Evolutionary conservation across 1,140 invertebrate species (phyloP), one percentile per base, ranked within the genome.

Genomic region (Oryctes rhinoceros): DNA sequence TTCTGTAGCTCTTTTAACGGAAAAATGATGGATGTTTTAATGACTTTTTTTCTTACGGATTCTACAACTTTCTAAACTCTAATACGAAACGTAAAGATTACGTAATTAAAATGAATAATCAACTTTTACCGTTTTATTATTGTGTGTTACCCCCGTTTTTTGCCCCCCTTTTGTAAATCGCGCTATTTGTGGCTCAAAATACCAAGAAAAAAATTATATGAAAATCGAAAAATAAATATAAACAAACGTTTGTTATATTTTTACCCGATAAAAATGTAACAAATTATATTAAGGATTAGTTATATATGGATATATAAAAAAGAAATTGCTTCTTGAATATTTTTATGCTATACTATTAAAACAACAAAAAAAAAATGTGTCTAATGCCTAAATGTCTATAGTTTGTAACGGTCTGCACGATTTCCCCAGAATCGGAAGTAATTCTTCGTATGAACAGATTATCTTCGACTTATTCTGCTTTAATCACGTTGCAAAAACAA

Each of bases 371-470:
- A 24, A 30, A 67, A 67, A 44, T 10, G 35, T 76, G 74, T 76
- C 15, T 76, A 76, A 76, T 39, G 74, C 74, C 74, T 76, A 76
- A 76, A 76, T 76, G 74, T 76, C 74, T 76, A 37, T 76, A 76
- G 74, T 76, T 76, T 76, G 74, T 76, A 76, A n/a, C 10, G 15
- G 3, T 35, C 9, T 6, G 13, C 10, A 76, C 7, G 37, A n/a
- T 71, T 10, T 20, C 18, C 20, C 9, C 13, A 0, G 39, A 76
- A 76, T 48, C n/a, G 15, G 30, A 76, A 18, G 20, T 67, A 24
- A 30, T 67, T 67, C 6, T 67, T 67, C 30, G 3, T 18, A 67
- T 10, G 18, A 67, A 67, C 2, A 18, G 18, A 35, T 67, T 67
- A 67, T 35, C 7, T 67, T 67, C 30, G 30, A 67, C 20, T 24